Percentiles rank a stretch among this genome's conserved stretches.
Conservation (phyloP, 2,888 invertebrate genomes). For the Agriopis marginaria region DNA sequence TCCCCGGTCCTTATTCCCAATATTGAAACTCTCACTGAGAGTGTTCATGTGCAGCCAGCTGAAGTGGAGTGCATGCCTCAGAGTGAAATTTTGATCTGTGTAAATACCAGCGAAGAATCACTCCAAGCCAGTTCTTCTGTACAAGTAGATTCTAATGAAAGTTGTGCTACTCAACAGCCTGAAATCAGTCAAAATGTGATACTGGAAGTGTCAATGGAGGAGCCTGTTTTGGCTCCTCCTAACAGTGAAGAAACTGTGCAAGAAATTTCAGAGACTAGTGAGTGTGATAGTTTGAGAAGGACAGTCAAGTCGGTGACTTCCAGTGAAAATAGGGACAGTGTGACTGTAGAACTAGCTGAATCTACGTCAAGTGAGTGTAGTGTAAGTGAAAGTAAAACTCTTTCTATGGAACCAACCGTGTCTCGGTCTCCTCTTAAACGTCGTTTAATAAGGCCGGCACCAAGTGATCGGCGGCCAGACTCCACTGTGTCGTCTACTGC, state of each 20-base stretch:
- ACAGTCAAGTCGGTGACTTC: constrained; percentile 79
- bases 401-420: constrained; percentile 55
- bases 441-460: constrained; percentile 74
- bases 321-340: constrained; percentile 78
- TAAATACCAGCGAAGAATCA: constrained; percentile 51
- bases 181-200: constrained; percentile 37
- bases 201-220: constrained; percentile 27
- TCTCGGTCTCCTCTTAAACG: constrained; percentile 72
- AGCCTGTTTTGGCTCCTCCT: constrained; percentile 40
- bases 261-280: constrained; percentile 63
- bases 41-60: constrained; percentile 41
- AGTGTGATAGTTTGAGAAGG: constrained; percentile 65
- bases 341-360: constrained; percentile 80
- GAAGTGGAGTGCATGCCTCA: constrained; percentile 47
- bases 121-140: constrained; percentile 56
- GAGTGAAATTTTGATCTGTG: constrained; percentile 41
- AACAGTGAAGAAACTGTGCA: constrained; percentile 70
- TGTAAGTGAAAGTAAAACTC: constrained; percentile 69
- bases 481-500: constrained; percentile 82
- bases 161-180: constrained; percentile 25
- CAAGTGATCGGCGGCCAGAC: constrained; percentile 75
- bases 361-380: constrained; percentile 81
- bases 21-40: constrained; percentile 46
- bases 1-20: constrained; percentile 56
- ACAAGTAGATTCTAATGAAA: constrained; percentile 46